Base-by-base conservation (phyloP, 1,140 invertebrate genomes). In the Drosophila leontia region DNA sequence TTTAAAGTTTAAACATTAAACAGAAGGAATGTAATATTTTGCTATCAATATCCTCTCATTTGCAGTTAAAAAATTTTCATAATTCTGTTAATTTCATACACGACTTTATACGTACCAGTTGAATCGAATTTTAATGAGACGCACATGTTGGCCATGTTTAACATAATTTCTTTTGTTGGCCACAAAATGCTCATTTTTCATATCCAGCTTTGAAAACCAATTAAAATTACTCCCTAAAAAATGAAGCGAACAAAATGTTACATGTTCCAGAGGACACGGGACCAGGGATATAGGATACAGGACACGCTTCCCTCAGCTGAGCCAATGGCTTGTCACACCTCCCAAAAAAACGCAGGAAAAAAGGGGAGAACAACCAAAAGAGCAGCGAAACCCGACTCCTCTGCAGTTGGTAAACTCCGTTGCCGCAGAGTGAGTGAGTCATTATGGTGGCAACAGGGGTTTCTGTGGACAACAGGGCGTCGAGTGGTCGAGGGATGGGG, bases 361-460 rank as follows among this genome's bases (percentile, higher is more conserved):
- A 48, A 12, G 8, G 15, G 26, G 12, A 37, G 8, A 68, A 48
- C 34, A 51, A 53, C 37, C 15, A 67, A 42, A 34, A 51, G 55
- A 60, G 51, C 70, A 60, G n/a, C 45, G 70, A 60, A 74, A 74
- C 70, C 55, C 55, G 64, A 69, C 44, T 56, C 62, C 63, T 47
- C 48, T 68, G 48, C 62, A 67, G 47, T 53, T 70, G 67, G 62
- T 68, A 68, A 71, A 72, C 69, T 50, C 23, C 13, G 44, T 35
- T 50, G 69, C 69, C 69, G 26, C 68, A 60, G 55, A 51, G 70
- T 72, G 69, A 72, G 69, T 72, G 70, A 74, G 70, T 74, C 70
- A 74, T 74, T 72, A 72, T 50, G 55, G 69, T 72, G 67, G 44
- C 69, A 72, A 59, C 37, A 44, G 35, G 62, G 67, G 62, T 35